Percentiles rank a stretch among this genome's conserved stretches.
These are phyloP conservation scores for Sebastes oblongus DNA, from an alignment of 2,797 vertebrate genomes.

Conservation along the genomic window DNA sequence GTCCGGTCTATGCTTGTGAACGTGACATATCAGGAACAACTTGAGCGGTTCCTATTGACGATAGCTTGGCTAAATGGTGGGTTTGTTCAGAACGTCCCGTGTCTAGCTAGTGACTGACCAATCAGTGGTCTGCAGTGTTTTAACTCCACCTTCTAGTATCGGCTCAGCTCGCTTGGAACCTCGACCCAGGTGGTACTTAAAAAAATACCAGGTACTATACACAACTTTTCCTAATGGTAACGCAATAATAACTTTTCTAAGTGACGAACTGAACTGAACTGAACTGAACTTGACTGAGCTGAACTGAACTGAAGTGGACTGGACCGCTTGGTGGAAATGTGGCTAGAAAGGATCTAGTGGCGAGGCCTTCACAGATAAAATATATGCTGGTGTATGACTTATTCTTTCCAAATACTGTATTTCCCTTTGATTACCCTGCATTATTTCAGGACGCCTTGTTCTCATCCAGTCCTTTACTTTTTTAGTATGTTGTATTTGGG, in stretches of 20 bases:
- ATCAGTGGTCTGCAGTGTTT: neutral
- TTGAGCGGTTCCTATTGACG: neutral
- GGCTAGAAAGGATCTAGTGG: neutral
- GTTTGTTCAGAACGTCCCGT: too few relatives aligned
- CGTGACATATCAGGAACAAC: too few relatives aligned
- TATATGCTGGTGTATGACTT: neutral
- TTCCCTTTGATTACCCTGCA: slow-evolving; percentile 3
- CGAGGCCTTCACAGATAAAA: neutral
- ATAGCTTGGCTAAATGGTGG: too few relatives aligned
- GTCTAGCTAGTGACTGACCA: too few relatives aligned
- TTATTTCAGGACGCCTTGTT: neutral
- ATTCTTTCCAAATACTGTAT: neutral
- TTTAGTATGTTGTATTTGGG: neutral
- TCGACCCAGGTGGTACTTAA: neutral
- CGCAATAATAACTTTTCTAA: neutral
- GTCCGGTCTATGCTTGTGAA: rapidly evolving
- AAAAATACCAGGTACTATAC: neutral
- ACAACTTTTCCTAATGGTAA: neutral
- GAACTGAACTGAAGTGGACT: too few relatives aligned
- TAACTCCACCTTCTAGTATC: neutral
- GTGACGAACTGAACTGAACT: too few relatives aligned
- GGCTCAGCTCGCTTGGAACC: neutral
- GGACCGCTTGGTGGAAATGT: neutral
- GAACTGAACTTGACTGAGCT: too few relatives aligned
- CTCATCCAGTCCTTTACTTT: neutral